A percentile compares a stretch with the other conserved stretches of the same genome.
These are phyloP conservation scores for Apodemus sylvaticus DNA, from an alignment of 2,113 vertebrate species.

Conservation along the genomic window DNA sequence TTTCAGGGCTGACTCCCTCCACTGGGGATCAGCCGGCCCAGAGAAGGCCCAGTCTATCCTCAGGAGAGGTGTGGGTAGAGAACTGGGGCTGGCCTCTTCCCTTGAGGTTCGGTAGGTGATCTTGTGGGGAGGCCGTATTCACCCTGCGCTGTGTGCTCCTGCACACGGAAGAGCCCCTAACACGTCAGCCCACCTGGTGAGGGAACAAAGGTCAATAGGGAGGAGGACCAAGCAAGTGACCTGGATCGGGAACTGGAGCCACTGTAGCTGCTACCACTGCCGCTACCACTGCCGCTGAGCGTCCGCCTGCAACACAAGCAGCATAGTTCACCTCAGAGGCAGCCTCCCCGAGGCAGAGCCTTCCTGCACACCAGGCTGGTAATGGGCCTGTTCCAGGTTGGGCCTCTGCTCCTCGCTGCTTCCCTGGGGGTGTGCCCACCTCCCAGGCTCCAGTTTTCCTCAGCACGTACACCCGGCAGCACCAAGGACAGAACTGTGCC, in stretches of 20 bases:
- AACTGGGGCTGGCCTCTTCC: neutral
- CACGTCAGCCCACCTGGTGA: neutral
- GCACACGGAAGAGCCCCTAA: neutral
- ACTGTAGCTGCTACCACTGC: constrained; percentile 94
- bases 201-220: neutral
- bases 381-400: neutral
- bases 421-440: neutral
- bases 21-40: neutral
- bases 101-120: neutral
- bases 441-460: neutral
- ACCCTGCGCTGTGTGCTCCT: neutral
- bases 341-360: neutral
- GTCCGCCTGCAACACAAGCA: constrained; percentile 88
- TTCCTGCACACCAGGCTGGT: neutral
- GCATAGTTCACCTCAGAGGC: neutral
- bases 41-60: neutral
- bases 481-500: neutral
- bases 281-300: constrained; percentile 92
- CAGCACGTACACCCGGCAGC: neutral
- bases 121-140: neutral
- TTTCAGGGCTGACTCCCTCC: neutral
- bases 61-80: neutral
- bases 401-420: neutral
- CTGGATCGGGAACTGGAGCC: constrained; percentile 95
- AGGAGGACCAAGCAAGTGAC: constrained; percentile 83